Evolutionary conservation across 2,797 vertebrate species (phyloP), one percentile per base, ranked within the genome.

Genomic region (Kryptolebias ocellatus): DNA sequence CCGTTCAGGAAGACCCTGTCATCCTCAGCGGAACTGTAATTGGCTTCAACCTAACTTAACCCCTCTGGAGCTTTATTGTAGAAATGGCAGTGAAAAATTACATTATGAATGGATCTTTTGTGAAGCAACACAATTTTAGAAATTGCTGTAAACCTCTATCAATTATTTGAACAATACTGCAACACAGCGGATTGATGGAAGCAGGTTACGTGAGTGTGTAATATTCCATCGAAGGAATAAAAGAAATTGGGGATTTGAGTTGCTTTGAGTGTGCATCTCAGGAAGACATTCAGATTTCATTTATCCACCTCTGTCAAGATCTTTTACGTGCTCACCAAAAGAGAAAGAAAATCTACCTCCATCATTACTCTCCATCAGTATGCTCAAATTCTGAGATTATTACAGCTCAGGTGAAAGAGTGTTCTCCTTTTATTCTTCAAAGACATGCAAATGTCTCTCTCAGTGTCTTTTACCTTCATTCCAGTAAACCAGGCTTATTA

Each of bases 1-100:
- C 81, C 71, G 82, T 83, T 83, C 82, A 54, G 73, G 74, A 77
- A 71, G 79, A 90, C 76, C 86, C 83, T 77, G 67, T 69, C 71
- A 61, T 88, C 83, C 80, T 80, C 78, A 56, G 73, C 12, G 37
- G 82, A 73, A 80, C 73, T 83, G 84, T 93, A 93, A 92, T 92
- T 93, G 89, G 89, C 76, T 87, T 89, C 89, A 92, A 91, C 89
- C 90, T 90, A 86, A 88, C 89, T 89, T 92, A 93, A 94, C 91
- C 89, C 93, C 93, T 90, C 80, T 67, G 63, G 73, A 53, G 87
- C 79, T 79, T 73, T 73, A 46, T 64, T 53, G 64, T 59, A 68
- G 50, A 57, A 57, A 73, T 37, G 1, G 51, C 64, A 78, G 75
- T 78, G 79, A 80, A 81, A 88, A 87, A 61, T 51, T 39, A 64